Evolutionary conservation across 2,797 vertebrate genomes (phyloP).

Genomic region (Pristis pectinata): DNA sequence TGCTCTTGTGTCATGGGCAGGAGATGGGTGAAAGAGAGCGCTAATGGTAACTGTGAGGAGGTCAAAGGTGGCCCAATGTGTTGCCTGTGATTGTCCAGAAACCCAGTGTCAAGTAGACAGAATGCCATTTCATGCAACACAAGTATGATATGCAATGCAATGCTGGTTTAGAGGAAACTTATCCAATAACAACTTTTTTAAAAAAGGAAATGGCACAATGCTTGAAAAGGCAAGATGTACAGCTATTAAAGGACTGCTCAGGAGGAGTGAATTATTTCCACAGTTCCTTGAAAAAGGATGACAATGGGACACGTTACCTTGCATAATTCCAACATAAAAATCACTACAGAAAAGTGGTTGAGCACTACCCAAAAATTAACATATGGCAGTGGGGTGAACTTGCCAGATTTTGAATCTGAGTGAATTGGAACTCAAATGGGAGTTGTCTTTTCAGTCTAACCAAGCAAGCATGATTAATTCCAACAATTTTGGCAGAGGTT

Average conservation of each 20-base stretch:
- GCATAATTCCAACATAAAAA: not conserved
- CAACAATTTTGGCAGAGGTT: not conserved
- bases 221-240: not conserved
- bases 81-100: too few relatives aligned
- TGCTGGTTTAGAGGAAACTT: not conserved
- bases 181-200: too few relatives aligned
- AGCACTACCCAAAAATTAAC: not conserved
- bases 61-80: too few relatives aligned
- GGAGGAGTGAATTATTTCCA: not conserved
- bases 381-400: not conserved
- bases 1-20: not conserved
- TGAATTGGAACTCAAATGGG: not conserved
- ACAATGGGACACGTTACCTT: not conserved
- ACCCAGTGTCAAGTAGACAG: too few relatives aligned
- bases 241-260: not conserved
- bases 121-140: too few relatives aligned
- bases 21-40: not conserved
- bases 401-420: not conserved
- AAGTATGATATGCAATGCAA: not conserved
- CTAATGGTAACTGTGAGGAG: too few relatives aligned
- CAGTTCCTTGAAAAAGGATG: too few relatives aligned
- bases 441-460: not conserved
- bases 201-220: not conserved
- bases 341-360: not conserved
- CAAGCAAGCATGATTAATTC: not conserved